Conservation (phyloP, 2,797 vertebrate species). For the Typhlichthys subterraneus region DNA sequence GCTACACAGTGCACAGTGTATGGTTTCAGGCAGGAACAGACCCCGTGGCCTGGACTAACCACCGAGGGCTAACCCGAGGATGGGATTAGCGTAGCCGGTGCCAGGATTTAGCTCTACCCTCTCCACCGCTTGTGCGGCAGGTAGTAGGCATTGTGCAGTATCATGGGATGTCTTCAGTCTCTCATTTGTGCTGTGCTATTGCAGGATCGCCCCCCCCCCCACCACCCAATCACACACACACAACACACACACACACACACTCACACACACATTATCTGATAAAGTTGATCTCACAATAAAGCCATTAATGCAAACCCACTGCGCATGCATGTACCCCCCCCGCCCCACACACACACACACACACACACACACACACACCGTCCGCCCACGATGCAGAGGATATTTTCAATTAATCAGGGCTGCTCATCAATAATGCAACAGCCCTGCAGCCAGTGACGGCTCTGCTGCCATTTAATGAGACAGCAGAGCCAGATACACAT, state of each 20-base stretch:
- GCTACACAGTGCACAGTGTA: too few relatives aligned
- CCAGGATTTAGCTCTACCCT: too few relatives aligned
- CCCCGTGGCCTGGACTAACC: too few relatives aligned
- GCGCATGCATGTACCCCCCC: background rate
- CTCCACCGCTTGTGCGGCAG: too few relatives aligned
- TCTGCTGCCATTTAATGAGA: slow-evolving; percentile 77
- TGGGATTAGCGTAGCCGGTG: too few relatives aligned
- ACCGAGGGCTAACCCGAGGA: too few relatives aligned
- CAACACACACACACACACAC: too few relatives aligned
- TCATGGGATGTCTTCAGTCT: too few relatives aligned
- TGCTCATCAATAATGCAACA: slow-evolving; percentile 80
- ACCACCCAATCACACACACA: background rate
- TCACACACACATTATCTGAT: slow-evolving; percentile 41
- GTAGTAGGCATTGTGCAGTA: too few relatives aligned
- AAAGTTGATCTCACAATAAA: slow-evolving; percentile 52
- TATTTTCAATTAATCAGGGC: slow-evolving; percentile 79
- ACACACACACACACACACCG: slow-evolving; percentile 16
- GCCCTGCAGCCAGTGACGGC: slow-evolving; percentile 76
- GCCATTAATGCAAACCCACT: slow-evolving; percentile 46
- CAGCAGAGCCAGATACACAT: slow-evolving; percentile 63
- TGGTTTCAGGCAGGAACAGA: too few relatives aligned
- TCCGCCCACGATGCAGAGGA: slow-evolving; percentile 56
- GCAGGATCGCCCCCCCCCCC: too few relatives aligned
- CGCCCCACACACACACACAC: slow-evolving; percentile 6
- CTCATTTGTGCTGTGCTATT: too few relatives aligned